Percentiles rank a stretch among this genome's conserved stretches.
These are phyloP conservation scores for Heteractis magnifica DNA, from an alignment of 92 coral and sea anemone genomes.

Conservation along the genomic window DNA sequence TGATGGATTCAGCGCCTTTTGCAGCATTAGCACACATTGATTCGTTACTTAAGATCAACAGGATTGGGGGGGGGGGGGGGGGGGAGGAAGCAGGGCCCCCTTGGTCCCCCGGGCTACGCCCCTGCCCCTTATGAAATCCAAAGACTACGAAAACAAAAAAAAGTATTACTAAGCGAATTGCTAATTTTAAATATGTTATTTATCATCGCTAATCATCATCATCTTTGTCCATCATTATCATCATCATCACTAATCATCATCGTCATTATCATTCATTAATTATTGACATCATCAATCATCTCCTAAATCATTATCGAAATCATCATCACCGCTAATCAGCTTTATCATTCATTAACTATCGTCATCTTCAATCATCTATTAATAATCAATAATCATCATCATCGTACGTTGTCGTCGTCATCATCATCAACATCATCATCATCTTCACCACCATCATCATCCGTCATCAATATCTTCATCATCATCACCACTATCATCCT, in stretches of 20 bases:
- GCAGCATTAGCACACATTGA: too few species aligned
- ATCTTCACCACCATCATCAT: background rate
- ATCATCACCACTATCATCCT: background rate
- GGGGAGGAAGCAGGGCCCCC: too few species aligned
- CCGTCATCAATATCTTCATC: background rate
- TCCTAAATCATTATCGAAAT: background rate
- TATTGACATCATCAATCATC: background rate
- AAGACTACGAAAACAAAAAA: slow-evolving; percentile 26
- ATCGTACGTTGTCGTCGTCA: too few species aligned
- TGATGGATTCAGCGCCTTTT: too few species aligned
- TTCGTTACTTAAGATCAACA: too few species aligned
- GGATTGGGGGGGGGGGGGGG: too few species aligned
- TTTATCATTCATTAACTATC: too few species aligned
- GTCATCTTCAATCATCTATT: too few species aligned
- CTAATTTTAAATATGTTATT: too few species aligned
- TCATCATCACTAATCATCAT: background rate
- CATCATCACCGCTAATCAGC: background rate
- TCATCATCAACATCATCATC: background rate
- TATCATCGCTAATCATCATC: background rate
- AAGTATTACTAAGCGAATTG: background rate
- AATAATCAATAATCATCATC: too few species aligned
- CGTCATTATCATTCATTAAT: background rate
- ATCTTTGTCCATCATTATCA: background rate
- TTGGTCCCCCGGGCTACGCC: too few species aligned
- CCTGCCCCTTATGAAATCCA: slow-evolving; percentile 38